Evolutionary conservation across 2,888 invertebrate genomes (phyloP).

Genomic region (Watsonalla binaria): DNA sequence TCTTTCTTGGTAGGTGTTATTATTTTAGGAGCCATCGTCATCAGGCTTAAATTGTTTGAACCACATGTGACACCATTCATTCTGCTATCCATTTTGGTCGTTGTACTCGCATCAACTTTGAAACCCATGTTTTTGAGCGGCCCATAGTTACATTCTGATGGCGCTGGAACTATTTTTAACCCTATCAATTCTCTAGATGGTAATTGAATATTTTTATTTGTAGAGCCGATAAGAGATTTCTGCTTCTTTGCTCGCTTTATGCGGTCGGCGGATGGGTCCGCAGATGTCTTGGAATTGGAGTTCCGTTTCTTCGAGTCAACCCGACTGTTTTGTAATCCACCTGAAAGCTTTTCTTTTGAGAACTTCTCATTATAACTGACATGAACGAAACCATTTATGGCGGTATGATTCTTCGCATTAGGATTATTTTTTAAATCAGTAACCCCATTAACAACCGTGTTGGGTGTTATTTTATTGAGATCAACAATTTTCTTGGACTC

Average conservation of each 20-base stretch:
- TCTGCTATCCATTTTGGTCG: constrained; percentile 64
- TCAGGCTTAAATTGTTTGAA: constrained; percentile 65
- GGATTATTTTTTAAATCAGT: constrained; percentile 47
- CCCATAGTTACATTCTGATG: constrained; percentile 28
- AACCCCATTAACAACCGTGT: constrained; percentile 39
- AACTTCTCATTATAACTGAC: constrained; percentile 47
- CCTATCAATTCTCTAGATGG: constrained; percentile 42
- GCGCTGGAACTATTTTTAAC: constrained; percentile 47
- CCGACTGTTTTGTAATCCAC: constrained; percentile 48
- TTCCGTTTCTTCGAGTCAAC: constrained; percentile 48
- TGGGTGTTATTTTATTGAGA: constrained; percentile 39
- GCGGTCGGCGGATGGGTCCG: constrained; percentile 64
- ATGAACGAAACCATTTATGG: constrained; percentile 64
- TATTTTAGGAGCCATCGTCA: constrained; percentile 46
- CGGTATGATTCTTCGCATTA: constrained; percentile 45
- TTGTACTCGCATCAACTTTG: constrained; percentile 47
- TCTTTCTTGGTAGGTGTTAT: constrained; percentile 49
- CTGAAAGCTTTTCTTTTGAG: constrained; percentile 41
- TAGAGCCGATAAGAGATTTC: constrained; percentile 31
- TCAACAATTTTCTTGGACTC: constrained; percentile 40
- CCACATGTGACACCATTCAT: constrained; percentile 73
- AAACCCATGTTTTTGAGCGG: constrained; percentile 42
- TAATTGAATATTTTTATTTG: constrained; percentile 53
- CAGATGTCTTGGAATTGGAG: constrained; percentile 34
- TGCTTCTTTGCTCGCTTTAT: constrained; percentile 21